phyloP scores from a whole-genome alignment of 1,140 invertebrate genomes.

The Orchestia grillus region DNA sequence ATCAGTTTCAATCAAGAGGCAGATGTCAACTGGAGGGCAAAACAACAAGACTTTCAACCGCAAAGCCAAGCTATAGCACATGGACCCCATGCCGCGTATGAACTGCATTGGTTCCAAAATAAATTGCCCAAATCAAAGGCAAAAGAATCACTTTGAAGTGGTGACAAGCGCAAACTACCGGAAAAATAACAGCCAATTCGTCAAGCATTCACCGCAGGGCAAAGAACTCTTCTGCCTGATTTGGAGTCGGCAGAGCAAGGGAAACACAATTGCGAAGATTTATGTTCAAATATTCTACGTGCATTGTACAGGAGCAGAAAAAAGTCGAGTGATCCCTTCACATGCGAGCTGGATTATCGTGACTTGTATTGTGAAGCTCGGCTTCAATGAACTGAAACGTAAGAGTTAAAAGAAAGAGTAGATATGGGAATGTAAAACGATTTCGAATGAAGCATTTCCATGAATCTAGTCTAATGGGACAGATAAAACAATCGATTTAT shows the following conservation, averaged over 20 bases:
- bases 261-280: background rate
- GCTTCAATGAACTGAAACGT: background rate
- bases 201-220: slow-evolving; percentile 13
- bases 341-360: background rate
- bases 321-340: background rate
- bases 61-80: background rate
- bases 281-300: background rate
- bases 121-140: slow-evolving; percentile 25
- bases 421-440: background rate
- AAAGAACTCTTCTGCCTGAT: slow-evolving; percentile 4
- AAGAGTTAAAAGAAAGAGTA: background rate
- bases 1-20: background rate
- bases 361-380: background rate
- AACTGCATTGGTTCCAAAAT: background rate
- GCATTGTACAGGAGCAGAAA: background rate
- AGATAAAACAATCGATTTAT: background rate
- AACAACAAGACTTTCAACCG: background rate
- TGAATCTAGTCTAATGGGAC: background rate
- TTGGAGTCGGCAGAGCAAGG: background rate
- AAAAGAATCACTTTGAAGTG: background rate
- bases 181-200: slow-evolving; percentile 37
- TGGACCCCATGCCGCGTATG: background rate
- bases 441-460: background rate
- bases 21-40: background rate
- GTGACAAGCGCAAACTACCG: slow-evolving; percentile 40